A percentile compares a stretch with the other conserved stretches of the same genome.
Evolutionary conservation across 2,797 vertebrate genomes (phyloP).

Genomic region (Aphelocoma californica): DNA sequence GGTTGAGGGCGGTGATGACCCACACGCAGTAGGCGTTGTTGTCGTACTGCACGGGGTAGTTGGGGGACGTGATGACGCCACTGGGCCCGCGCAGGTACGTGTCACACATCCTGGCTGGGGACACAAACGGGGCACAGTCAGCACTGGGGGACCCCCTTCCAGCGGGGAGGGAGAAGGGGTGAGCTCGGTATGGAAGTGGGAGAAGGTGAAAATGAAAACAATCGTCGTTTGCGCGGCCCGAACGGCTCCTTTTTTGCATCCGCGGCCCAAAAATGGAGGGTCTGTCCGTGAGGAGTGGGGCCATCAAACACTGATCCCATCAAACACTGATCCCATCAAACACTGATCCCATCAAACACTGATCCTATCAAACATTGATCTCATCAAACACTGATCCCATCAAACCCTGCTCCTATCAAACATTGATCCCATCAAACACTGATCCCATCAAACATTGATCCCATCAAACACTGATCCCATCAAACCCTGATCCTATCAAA

Average conservation of each 20-base stretch:
- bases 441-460: background rate
- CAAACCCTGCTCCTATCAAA: background rate
- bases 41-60: slow-evolving; percentile 97
- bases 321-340: background rate
- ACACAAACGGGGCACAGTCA: background rate
- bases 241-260: accelerated
- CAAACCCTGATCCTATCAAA: background rate
- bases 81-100: slow-evolving; percentile 88
- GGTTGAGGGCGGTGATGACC: slow-evolving; percentile 92
- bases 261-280: accelerated
- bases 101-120: slow-evolving; percentile 94
- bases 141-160: accelerated
- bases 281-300: background rate
- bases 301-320: background rate
- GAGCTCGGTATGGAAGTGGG: accelerated
- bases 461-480: background rate
- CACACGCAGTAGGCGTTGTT: slow-evolving; percentile 98
- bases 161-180: accelerated
- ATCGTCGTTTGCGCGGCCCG: accelerated
- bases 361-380: background rate
- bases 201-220: accelerated
- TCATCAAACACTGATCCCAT: background rate
- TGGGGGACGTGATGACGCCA: slow-evolving; percentile 94
- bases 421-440: background rate
- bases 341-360: background rate